Base-by-base conservation (phyloP, 2,113 vertebrate genomes). In the Tychaedon coryphoeus region DNA sequence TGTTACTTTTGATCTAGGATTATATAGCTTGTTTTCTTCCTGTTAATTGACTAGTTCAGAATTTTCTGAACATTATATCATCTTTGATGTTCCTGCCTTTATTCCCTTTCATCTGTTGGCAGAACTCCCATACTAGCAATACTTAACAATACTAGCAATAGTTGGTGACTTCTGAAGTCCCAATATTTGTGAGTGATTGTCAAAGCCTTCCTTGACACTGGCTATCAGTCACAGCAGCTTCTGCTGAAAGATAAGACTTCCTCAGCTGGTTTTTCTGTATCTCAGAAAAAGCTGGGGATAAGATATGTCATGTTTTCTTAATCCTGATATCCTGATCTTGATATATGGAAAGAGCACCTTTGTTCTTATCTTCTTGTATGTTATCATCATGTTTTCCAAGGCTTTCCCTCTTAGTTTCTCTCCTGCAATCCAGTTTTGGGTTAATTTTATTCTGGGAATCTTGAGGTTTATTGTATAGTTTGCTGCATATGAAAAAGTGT, bases 1-100 rank as follows among this genome's bases (percentile, higher is more conserved):
- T 94, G 60, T 93, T 96, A 86, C 45, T 92, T 96, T 78, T 92
- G 83, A 96, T 96, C 83, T 96, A 80, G 88, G 90, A 97, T 92
- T 92, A 90, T 28, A 73, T 36, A 76, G 42, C 25, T 96, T 69
- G 18, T 23, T 94, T 90, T 93, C 50, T 24, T 90, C 47, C 48
- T 93, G 57, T 92, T 92, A 95, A 93, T 92, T 91, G 80, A 88
- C 83, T 90, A 71, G 61, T 87, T 93, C 53, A 76, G 48, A 80
- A 88, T 88, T 90, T 95, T 61, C 75, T 80, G 66, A 95, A 92
- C 42, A 56, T 88, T 72, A 13, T 80, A 40, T 14, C 26, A 42
- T 87, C 71, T 91, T 80, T 84, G 69, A 91, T 88, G 66, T 61
- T 88, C 56, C 83, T 93, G 75, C 24, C 57, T 50, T 94, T 6